A percentile compares a stretch with the other conserved stretches of the same genome.
Conservation (phyloP, 2,797 vertebrate genomes). For the Cirrhinus mrigala region DNA sequence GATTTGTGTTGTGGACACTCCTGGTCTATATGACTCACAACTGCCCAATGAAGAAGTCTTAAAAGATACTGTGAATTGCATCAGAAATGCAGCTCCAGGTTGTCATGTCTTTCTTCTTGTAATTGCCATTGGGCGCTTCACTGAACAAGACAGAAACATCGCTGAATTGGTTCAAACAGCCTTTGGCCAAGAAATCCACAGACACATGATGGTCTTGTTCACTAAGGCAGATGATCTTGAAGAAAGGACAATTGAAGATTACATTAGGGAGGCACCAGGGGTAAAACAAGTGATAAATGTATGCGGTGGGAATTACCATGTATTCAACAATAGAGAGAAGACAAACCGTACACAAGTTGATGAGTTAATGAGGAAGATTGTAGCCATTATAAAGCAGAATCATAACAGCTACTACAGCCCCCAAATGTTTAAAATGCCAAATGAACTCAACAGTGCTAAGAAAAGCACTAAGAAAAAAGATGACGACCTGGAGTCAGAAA, state of each 20-base stretch:
- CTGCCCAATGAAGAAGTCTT: not conserved
- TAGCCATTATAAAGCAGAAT: not conserved
- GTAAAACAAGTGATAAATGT: not conserved
- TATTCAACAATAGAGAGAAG: constrained; percentile 27
- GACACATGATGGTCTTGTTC: constrained; percentile 44
- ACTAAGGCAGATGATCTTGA: constrained; percentile 47
- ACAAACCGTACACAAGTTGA: not conserved
- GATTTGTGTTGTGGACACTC: constrained; percentile 44
- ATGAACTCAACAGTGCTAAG: not conserved
- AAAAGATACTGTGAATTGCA: constrained; percentile 5
- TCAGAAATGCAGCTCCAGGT: not conserved
- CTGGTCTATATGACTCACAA: constrained; percentile 37
- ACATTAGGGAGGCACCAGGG: not conserved
- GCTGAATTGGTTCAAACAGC: constrained; percentile 17
- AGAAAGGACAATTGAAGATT: not conserved
- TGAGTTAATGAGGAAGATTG: not conserved
- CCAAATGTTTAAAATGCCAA: constrained; percentile 17
- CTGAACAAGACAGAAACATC: constrained; percentile 44
- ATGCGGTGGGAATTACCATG: constrained; percentile 10
- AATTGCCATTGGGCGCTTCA: constrained; percentile 37
- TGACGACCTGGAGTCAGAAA: not conserved
- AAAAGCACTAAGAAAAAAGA: not conserved
- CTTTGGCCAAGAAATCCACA: constrained; percentile 40
- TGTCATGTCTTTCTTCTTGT: constrained; percentile 47
- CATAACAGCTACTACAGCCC: constrained; percentile 27